Conservation (phyloP, 2,797 vertebrate genomes). For the Geotrypetes seraphini region DNA sequence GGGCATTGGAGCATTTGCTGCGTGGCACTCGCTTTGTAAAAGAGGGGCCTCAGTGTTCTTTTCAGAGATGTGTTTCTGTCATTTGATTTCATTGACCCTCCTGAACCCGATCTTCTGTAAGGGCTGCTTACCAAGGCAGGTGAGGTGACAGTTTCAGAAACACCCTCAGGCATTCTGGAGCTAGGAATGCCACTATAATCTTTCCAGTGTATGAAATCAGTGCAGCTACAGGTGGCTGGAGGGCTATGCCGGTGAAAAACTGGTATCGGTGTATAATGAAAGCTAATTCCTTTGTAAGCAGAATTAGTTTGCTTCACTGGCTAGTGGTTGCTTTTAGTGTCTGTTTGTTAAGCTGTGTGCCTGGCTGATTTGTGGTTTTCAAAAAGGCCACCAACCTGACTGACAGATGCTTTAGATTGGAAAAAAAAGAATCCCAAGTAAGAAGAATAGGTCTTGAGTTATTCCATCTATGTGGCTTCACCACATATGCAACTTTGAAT, state of each 20-base stretch:
- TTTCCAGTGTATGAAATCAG: conserved; percentile 31
- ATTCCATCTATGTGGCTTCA: conserved; percentile 18
- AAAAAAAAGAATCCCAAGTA: conserved; percentile 25
- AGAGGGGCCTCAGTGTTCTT: too few relatives aligned
- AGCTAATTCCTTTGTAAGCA: conserved; percentile 46
- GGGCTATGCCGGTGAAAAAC: conserved; percentile 28
- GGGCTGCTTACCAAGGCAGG: neutral
- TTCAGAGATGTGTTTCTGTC: too few relatives aligned
- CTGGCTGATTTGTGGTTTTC: conserved; percentile 45
- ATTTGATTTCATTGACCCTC: too few relatives aligned
- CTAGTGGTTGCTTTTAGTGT: conserved; percentile 53
- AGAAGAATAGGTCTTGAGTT: conserved; percentile 29
- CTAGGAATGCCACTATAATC: conserved; percentile 15
- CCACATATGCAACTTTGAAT: conserved; percentile 17
- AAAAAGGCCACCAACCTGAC: conserved; percentile 34
- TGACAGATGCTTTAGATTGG: conserved; percentile 28
- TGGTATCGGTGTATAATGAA: conserved; percentile 41
- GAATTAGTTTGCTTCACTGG: conserved; percentile 43
- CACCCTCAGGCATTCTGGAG: conserved; percentile 14
- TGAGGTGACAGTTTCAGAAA: conserved; percentile 19
- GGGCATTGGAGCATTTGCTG: too few relatives aligned
- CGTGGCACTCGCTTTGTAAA: too few relatives aligned
- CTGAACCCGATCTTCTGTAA: too few relatives aligned
- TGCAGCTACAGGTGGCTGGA: conserved; percentile 35
- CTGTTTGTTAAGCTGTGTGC: conserved; percentile 37